Evolutionary conservation across 2,888 invertebrate genomes (phyloP).

Genomic region (Drosophila histrio): DNA sequence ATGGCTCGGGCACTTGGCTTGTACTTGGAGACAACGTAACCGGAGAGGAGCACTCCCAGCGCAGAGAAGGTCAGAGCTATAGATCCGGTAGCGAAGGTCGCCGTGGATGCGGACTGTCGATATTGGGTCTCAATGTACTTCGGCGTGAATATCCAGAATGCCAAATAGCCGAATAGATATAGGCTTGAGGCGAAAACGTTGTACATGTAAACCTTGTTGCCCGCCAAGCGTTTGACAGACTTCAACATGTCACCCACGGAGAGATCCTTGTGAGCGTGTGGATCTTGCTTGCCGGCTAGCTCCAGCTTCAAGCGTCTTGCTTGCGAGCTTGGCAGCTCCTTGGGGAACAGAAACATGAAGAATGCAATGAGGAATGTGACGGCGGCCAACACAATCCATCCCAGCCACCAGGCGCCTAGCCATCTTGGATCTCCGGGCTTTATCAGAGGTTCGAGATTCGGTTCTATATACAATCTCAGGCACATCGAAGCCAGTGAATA

Average conservation of each 20-base stretch:
- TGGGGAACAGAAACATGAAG: slow-evolving; percentile 88
- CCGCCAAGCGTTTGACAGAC: slow-evolving; percentile 87
- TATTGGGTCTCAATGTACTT: slow-evolving; percentile 93
- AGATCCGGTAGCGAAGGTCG: slow-evolving; percentile 89
- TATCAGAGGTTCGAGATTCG: slow-evolving; percentile 87
- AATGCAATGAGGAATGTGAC: slow-evolving; percentile 86
- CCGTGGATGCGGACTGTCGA: slow-evolving; percentile 88
- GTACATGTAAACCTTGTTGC: slow-evolving; percentile 88
- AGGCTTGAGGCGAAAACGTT: slow-evolving; percentile 89
- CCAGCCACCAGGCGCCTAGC: slow-evolving; percentile 93
- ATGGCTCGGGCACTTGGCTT: slow-evolving; percentile 87
- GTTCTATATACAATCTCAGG: slow-evolving; percentile 88
- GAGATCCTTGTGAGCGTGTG: slow-evolving; percentile 30
- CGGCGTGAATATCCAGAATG: slow-evolving; percentile 91
- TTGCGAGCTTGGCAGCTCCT: slow-evolving; percentile 87
- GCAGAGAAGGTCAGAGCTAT: slow-evolving; percentile 88
- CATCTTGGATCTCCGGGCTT: slow-evolving; percentile 89
- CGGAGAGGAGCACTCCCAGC: slow-evolving; percentile 87
- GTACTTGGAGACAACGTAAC: slow-evolving; percentile 87
- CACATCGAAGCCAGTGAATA: slow-evolving; percentile 88
- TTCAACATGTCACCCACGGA: slow-evolving; percentile 86
- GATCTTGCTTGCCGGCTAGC: slow-evolving; percentile 41
- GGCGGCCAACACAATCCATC: slow-evolving; percentile 87
- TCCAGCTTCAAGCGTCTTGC: slow-evolving; percentile 84
- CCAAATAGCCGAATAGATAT: slow-evolving; percentile 89